Base-by-base conservation (phyloP, 2,888 invertebrate species). In the Parnassius mnemosyne region DNA sequence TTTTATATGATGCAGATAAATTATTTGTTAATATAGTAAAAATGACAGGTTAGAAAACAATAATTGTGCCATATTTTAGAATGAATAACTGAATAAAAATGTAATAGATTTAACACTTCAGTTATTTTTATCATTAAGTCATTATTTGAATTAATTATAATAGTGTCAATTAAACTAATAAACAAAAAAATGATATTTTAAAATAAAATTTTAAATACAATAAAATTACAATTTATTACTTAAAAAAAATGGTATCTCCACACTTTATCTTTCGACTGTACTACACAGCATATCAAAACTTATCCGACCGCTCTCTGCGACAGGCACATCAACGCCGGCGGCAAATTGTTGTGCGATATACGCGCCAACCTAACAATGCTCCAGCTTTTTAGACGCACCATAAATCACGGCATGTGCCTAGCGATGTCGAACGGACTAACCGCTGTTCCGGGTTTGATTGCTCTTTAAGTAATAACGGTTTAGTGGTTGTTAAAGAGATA, bases 301-400 rank as follows among this genome's bases (percentile, higher is more conserved):
- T 49, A 49, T 47, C 53, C 46, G 46, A 41, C 34, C 47, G 13
- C n/a, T 25, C 50, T 16, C 13, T 34, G 50, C 47, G 60, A 50
- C 55, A 11, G 13, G 42, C 60, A 43, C 53, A 25, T 63, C 62
- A 54, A 13, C 44, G 55, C 61, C n/a, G 43, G 60, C 64, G 64
- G 61, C 64, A 62, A 68, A 69, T 66, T 67, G 69, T 54, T 62
- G 62, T 57, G 65, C 66, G 63, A 65, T 64, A 65, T 67, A 69
- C 62, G 64, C 65, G 59, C 61, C 61, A 70, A 71, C 64, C 71
- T 72, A 69, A 70, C 71, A 72, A 74, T 69, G 66, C 60, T 66
- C 55, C 63, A 72, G 73, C 69, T 72, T 71, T 70, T 70, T 70
- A 69, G 69, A 61, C 68, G 60, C 57, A 61, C 63, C 65, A 65